Evolutionary conservation across 2,888 invertebrate species (phyloP).

Genomic region (Nomada goodeniana): DNA sequence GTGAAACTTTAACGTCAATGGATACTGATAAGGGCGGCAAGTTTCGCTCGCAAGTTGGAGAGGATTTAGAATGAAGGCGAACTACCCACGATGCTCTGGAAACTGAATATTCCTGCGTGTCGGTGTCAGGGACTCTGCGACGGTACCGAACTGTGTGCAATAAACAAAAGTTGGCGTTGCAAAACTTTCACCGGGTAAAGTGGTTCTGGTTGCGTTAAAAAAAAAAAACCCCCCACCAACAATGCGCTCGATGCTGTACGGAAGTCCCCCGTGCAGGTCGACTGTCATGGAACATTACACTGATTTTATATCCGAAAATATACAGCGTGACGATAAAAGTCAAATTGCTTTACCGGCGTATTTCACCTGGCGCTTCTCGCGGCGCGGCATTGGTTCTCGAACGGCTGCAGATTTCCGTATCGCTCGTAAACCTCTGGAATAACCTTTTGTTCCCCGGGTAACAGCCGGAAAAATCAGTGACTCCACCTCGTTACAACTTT

Average conservation of each 20-base stretch:
- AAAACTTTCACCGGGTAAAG: background rate
- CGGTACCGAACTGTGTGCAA: background rate
- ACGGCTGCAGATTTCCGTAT: conserved; percentile 27
- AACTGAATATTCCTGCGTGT: conserved; percentile 16
- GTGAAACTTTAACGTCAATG: conserved; percentile 27
- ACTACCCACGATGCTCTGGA: background rate
- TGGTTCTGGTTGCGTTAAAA: background rate
- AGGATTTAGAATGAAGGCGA: background rate
- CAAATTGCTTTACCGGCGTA: conserved; percentile 3
- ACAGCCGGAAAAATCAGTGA: conserved; percentile 28
- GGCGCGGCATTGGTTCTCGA: background rate
- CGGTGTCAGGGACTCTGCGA: background rate
- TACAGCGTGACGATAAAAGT: background rate
- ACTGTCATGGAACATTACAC: background rate
- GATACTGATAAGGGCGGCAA: conserved; percentile 22
- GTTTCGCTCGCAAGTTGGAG: conserved; percentile 17
- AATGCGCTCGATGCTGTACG: background rate
- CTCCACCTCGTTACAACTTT: conserved; percentile 64
- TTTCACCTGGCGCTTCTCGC: background rate
- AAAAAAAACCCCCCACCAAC: background rate
- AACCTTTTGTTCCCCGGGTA: conserved; percentile 34
- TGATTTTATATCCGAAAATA: no score
- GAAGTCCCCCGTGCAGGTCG: no score
- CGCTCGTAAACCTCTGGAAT: conserved; percentile 46
- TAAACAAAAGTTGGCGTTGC: background rate